Evolutionary conservation across 2,797 vertebrate genomes (phyloP).

Genomic region (Sphenodon punctatus): DNA sequence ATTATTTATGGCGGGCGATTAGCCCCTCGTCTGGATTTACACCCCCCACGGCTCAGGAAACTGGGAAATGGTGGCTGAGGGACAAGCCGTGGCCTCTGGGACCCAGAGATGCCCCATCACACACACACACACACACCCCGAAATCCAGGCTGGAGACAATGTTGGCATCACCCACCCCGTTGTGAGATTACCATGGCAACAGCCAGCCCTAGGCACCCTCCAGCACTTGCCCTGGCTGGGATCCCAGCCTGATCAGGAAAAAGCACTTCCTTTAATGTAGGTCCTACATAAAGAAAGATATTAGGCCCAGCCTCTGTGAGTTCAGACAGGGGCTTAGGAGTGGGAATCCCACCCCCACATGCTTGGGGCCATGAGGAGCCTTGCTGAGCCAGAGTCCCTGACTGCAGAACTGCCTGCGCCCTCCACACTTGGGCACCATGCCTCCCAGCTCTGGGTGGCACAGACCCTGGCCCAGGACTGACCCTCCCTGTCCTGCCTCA

Average conservation of each 20-base stretch:
- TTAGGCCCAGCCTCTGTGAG: not conserved
- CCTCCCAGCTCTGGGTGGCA: no score
- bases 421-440: no score
- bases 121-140: not conserved
- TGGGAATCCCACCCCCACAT: not conserved
- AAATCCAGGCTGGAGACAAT: not conserved
- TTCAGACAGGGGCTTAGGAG: no score
- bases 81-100: not conserved
- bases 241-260: not conserved
- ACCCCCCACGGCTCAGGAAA: not conserved
- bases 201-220: no score
- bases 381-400: no score
- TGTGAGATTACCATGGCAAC: no score
- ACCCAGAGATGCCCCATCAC: not conserved
- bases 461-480: no score
- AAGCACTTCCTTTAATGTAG: not conserved
- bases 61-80: not conserved
- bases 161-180: no score
- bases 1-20: conserved; percentile 56
- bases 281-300: not conserved
- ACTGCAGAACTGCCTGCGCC: no score
- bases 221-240: not conserved
- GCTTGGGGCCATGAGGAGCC: not conserved
- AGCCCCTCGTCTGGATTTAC: conserved; percentile 11
- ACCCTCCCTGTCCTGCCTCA: no score